Base-by-base conservation (phyloP, 2,888 invertebrate genomes). In the Panzeria rudis region DNA sequence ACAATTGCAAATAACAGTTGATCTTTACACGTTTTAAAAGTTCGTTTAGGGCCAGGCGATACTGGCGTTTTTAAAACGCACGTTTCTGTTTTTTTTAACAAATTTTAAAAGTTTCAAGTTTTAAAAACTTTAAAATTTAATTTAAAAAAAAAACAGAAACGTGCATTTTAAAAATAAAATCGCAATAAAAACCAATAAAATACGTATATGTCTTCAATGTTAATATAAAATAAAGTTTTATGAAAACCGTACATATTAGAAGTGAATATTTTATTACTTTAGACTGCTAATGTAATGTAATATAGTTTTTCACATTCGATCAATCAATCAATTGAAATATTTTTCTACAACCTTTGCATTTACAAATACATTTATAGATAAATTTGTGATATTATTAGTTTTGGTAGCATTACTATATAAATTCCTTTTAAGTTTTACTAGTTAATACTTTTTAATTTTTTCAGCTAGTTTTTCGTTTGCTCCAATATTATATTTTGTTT, bases 361-460 rank as follows among this genome's bases (percentile, higher is more conserved):
- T 20, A 54, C 17, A 50, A 62, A 29, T 38, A 52, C 73, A 68
- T 62, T 44, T 68, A 68, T 35, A 72, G 68, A 72, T 80, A 41
- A 44, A 72, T 52, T 77, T 52, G 29, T 69, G 38, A 44, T 68
- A 56, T 73, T 61, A 59, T 44, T 75, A 61, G 20, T 71, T 38
- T 7, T 52, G 23, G 20, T 56, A 47, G 38, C n/a, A 20, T 68
- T 78, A 52, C 52, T 38, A 71, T 62, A 79, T 59, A 69, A 80
- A 84, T 75, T 80, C 35, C 54, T 35, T 75, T 75, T 77, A 68
- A 59, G 32, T 73, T 68, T 56, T 54, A 20, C 59, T 85, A 83
- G 59, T 75, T 83, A 83, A 85, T 85, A 85, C 78, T 78, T 81
- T 15, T 29, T 72, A 17, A 15, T 56, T 54, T 35, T 50, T 77